These are phyloP conservation scores for Callospermophilus lateralis DNA, from an alignment of 2,113 vertebrate species.

Conservation along the genomic window DNA sequence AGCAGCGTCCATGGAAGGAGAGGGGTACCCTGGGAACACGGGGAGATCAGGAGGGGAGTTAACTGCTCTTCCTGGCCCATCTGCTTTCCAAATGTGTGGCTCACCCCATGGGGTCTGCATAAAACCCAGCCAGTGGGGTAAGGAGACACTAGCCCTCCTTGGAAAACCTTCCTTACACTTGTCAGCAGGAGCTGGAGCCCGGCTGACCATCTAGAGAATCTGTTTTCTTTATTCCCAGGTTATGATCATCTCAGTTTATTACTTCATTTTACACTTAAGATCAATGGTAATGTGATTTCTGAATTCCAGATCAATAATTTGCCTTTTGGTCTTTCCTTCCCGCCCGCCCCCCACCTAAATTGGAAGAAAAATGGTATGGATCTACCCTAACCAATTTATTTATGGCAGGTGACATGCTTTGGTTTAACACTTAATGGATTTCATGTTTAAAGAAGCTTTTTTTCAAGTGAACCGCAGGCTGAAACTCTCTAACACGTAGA, in stretches of 20 bases:
- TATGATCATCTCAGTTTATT: neutral
- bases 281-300: slow-evolving; percentile 56
- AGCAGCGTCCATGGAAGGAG: slow-evolving; percentile 28
- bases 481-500: slow-evolving; percentile 35
- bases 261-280: slow-evolving; percentile 45
- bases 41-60: neutral
- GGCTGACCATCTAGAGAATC: neutral
- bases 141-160: neutral
- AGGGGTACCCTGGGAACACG: neutral
- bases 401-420: slow-evolving; percentile 24
- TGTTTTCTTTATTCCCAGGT: neutral
- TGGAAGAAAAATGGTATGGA: slow-evolving; percentile 33
- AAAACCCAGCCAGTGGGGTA: neutral
- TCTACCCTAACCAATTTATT: slow-evolving; percentile 33
- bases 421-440: slow-evolving; percentile 50
- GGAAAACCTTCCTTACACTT: slow-evolving; percentile 20
- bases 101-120: neutral
- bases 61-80: neutral
- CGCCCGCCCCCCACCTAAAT: slow-evolving; percentile 5
- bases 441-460: slow-evolving; percentile 39
- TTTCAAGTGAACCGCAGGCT: neutral
- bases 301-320: slow-evolving; percentile 52
- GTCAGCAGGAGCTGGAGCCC: neutral
- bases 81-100: slow-evolving; percentile 64
- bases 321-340: slow-evolving; percentile 29